phyloP scores from a whole-genome alignment of 2,113 vertebrate species.

The Pseudopodoces humilis region DNA sequence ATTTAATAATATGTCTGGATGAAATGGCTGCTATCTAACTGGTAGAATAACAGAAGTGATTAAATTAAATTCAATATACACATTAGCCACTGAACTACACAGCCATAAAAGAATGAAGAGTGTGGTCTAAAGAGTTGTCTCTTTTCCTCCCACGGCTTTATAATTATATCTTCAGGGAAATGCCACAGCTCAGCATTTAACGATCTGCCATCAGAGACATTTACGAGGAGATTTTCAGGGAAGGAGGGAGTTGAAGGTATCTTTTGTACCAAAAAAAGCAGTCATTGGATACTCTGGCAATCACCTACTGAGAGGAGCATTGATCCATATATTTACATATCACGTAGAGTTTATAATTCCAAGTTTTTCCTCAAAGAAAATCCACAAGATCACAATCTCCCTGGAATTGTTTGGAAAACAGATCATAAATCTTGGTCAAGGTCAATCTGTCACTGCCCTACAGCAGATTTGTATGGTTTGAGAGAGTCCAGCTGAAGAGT shows the following conservation, averaged over 20 bases:
- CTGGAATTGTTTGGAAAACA: background rate
- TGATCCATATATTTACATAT: slow-evolving; percentile 29
- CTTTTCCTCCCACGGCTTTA: slow-evolving; percentile 46
- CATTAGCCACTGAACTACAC: slow-evolving; percentile 59
- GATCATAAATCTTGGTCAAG: background rate
- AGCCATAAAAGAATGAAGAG: slow-evolving; percentile 54
- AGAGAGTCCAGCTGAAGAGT: background rate
- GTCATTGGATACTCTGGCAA: background rate
- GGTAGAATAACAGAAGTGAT: slow-evolving; percentile 62
- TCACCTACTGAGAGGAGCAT: background rate
- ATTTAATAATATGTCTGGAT: slow-evolving; percentile 52
- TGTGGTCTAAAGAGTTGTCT: slow-evolving; percentile 53
- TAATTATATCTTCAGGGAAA: slow-evolving; percentile 62
- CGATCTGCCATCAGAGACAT: slow-evolving; percentile 53
- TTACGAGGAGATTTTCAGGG: slow-evolving; percentile 48
- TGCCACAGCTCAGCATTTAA: slow-evolving; percentile 64
- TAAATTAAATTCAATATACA: slow-evolving; percentile 59
- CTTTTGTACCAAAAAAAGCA: slow-evolving; percentile 28
- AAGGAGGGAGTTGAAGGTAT: slow-evolving; percentile 30
- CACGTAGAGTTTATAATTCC: background rate
- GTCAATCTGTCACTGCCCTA: background rate
- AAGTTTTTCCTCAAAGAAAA: background rate
- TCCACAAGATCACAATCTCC: background rate
- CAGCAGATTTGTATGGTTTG: background rate
- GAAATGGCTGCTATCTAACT: slow-evolving; percentile 54